Evolutionary conservation across 2,888 invertebrate genomes (phyloP), one percentile per base, ranked within the genome.

Genomic region (Hydrotaea cyrtoneurina): DNA sequence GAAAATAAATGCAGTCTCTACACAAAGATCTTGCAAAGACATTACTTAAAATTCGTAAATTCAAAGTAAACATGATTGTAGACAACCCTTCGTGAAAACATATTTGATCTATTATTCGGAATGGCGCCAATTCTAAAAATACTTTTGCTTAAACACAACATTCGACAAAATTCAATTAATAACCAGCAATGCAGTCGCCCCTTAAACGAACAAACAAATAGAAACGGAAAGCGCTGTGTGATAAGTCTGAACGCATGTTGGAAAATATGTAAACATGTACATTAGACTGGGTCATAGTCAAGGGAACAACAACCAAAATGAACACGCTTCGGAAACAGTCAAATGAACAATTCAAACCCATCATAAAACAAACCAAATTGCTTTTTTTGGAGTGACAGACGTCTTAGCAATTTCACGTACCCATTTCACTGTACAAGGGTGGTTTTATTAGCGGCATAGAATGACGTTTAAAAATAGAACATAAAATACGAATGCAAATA

Each of bases 91-190:
- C 8, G 39, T 39, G 7, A 10, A 39, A 39, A 39, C 11, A 39
- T 39, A 39, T 39, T 39, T n/a, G n/a, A 50, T 50, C 3, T 2
- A 0, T 50, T 15, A 2, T 19, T 23, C 3, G 26, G 10, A 26
- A 26, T 59, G 26, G 59, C 59, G 59, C 59, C 59, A 59, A 59
- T 10, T 59, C 59, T 59, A 59, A 59, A 59, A 59, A 59, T 59
- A 59, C 10, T 15, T 59, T 23, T 26, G 59, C 11, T 55, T 55
- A 8, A 55, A 55, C 4, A 21, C 21, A 11, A 17, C 21, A 55
- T 55, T 21, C 55, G 21, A 55, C 21, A 13, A 39, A 39, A 59
- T 26, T 55, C 26, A 59, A 59, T n/a, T n/a, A n/a, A n/a, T n/a
- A 15, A 50, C 50, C 23, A 59, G 5, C 15, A 50, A 17, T 5